Percentiles rank a stretch among this genome's conserved stretches.
Evolutionary conservation across 2,797 vertebrate species (phyloP).

Genomic region (Sphenopsis melanotis): DNA sequence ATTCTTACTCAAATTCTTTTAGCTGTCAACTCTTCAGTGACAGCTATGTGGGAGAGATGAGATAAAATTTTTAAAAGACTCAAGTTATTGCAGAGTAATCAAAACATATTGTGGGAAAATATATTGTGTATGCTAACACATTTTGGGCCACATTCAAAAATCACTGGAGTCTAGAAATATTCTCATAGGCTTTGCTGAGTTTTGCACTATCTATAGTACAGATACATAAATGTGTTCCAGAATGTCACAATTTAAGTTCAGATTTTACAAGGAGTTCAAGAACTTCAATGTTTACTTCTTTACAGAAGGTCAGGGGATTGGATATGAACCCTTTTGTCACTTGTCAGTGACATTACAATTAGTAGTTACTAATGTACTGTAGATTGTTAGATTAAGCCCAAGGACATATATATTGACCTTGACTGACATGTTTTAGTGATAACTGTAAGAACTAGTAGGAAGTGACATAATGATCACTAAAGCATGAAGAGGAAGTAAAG

Average conservation of each 20-base stretch:
- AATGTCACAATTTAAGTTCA: background rate
- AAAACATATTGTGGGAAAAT: background rate
- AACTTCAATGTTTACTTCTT: background rate
- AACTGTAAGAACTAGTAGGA: background rate
- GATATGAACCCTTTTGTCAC: background rate
- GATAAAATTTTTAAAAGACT: background rate
- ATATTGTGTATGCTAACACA: background rate
- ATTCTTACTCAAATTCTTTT: background rate
- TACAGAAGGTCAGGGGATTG: background rate
- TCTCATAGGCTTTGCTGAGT: background rate
- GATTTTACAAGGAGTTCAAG: background rate
- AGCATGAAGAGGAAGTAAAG: background rate
- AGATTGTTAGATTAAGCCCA: background rate
- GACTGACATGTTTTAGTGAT: background rate
- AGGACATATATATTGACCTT: background rate
- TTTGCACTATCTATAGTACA: background rate
- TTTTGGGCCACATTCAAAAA: background rate
- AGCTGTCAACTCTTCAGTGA: background rate
- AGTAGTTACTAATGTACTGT: background rate
- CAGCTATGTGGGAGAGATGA: background rate
- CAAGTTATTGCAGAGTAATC: background rate
- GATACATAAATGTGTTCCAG: background rate
- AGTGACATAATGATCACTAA: background rate
- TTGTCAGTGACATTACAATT: background rate
- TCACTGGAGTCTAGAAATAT: background rate